phyloP scores from a whole-genome alignment of 2,113 vertebrate species.

The Clarias magur region DNA sequence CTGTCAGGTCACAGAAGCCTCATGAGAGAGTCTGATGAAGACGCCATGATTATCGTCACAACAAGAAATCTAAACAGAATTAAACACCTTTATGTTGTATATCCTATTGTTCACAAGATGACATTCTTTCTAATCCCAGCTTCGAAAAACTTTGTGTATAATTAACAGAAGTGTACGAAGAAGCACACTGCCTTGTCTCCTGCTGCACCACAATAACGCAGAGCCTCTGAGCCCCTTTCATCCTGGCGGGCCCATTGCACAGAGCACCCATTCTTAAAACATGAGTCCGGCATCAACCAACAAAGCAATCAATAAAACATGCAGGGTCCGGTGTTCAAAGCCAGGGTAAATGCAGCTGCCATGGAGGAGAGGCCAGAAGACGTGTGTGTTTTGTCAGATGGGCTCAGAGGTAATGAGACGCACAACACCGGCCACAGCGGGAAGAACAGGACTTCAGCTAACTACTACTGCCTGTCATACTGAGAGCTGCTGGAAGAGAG shows the following conservation, averaged over 20 bases:
- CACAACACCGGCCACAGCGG: conserved; percentile 44
- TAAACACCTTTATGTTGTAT: no score
- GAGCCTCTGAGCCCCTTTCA: conserved; percentile 48
- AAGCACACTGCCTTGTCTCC: conserved; percentile 27
- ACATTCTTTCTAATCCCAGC: background rate
- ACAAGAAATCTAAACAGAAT: background rate
- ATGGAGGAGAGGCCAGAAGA: conserved; percentile 57
- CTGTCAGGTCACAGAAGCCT: no score
- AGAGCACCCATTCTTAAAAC: conserved; percentile 69
- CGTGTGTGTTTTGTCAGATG: conserved; percentile 64
- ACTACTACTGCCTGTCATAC: conserved; percentile 22
- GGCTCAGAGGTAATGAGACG: conserved; percentile 40
- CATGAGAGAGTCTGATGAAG: background rate
- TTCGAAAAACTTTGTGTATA: background rate
- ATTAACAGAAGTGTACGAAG: conserved; percentile 35
- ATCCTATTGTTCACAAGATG: background rate
- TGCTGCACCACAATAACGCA: conserved; percentile 30
- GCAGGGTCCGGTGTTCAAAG: conserved; percentile 69
- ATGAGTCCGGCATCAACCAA: conserved; percentile 74
- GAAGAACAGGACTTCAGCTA: conserved; percentile 31
- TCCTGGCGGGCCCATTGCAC: conserved; percentile 44
- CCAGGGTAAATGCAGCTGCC: conserved; percentile 73
- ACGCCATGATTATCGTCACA: background rate
- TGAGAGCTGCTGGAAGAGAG: background rate
- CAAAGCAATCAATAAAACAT: conserved; percentile 78